Evolutionary conservation across 2,797 vertebrate species (phyloP), one percentile per base, ranked within the genome.

Genomic region (Columba guinea): DNA sequence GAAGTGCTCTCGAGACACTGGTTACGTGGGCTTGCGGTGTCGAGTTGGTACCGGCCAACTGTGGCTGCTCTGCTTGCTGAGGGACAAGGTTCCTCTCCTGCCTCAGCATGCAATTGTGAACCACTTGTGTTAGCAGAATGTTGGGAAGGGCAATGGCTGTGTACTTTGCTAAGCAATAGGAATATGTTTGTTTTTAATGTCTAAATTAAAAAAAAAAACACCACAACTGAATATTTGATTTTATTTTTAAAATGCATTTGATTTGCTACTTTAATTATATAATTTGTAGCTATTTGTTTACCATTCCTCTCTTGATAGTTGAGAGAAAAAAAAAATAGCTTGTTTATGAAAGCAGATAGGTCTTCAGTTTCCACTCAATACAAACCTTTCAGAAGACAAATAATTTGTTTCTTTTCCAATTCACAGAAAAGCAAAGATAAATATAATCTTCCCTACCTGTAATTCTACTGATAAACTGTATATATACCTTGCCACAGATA

Each of bases 391-490:
- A 60, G 73, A 73, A 93, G 35, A 84, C n/a, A 91, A 93, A 95
- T 84, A 60, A 89, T 92, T 88, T 86, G 49, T 22, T 74, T 39
- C 24, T 71, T 87, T 88, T 75, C 65, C 41, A 80, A 90, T 94
- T 84, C 81, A 81, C 26, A 71, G 60, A 74, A 69, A 94, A 94
- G 70, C 7, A 67, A 93, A 87, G 89, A 92, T 84, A 94, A 88
- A 95, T 60, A 88, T 75, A 73, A 93, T 94, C 80, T 93, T 84
- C 67, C 48, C 9, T 75, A 63, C 67, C 88, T 89, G 84, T 96
- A 96, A 96, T 92, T 96, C 74, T 73, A 68, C 60, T 92, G 94
- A 96, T 94, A 97, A 96, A 92, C 79, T 77, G 56, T 79, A 41
- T 90, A 76, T 83, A 81, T 80, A 52, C 62, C 32, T 82, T 64